A percentile compares a stretch with the other conserved stretches of the same genome.
Evolutionary conservation across 2,888 invertebrate species (phyloP).

Genomic region (Gymnocheta viridis): DNA sequence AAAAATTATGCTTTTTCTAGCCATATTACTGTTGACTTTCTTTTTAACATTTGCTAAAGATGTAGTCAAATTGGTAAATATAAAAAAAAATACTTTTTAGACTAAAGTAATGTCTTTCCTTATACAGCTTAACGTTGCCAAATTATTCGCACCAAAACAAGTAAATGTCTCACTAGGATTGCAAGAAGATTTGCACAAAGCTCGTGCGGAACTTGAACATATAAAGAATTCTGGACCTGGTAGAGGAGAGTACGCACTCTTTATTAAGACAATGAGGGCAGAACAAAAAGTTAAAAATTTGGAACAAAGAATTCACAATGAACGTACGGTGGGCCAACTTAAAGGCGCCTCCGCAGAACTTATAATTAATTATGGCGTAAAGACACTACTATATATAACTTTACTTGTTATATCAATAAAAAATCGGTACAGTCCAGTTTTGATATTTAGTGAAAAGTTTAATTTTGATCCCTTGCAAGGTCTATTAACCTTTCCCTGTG

Average conservation of each 20-base stretch:
- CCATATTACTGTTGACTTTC: constrained; percentile 73
- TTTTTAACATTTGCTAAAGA: constrained; percentile 71
- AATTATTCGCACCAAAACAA: constrained; percentile 51
- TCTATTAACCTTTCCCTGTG: constrained; percentile 83
- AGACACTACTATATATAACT: constrained; percentile 78
- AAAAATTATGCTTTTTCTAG: constrained; percentile 73
- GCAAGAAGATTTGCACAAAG: constrained; percentile 71
- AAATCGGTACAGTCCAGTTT: constrained; percentile 82
- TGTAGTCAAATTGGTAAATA: constrained; percentile 74
- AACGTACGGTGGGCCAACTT: constrained; percentile 70
- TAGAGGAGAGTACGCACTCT: constrained; percentile 75
- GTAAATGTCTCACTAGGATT: constrained; percentile 49
- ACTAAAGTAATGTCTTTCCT: background rate
- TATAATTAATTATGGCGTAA: constrained; percentile 79
- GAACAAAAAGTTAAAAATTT: constrained; percentile 74
- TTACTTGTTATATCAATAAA: constrained; percentile 81
- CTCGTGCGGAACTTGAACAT: constrained; percentile 73
- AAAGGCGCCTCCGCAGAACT: constrained; percentile 76
- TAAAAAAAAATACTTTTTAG: background rate
- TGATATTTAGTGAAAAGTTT: constrained; percentile 81
- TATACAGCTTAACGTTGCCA: constrained; percentile 66
- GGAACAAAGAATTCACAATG: constrained; percentile 71
- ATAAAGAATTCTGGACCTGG: constrained; percentile 72
- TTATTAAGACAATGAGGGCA: constrained; percentile 77
- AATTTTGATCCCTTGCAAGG: constrained; percentile 82